Evolutionary conservation across 2,113 vertebrate genomes (phyloP), one percentile per base, ranked within the genome.

Genomic region (Lichenostomus cassidix): DNA sequence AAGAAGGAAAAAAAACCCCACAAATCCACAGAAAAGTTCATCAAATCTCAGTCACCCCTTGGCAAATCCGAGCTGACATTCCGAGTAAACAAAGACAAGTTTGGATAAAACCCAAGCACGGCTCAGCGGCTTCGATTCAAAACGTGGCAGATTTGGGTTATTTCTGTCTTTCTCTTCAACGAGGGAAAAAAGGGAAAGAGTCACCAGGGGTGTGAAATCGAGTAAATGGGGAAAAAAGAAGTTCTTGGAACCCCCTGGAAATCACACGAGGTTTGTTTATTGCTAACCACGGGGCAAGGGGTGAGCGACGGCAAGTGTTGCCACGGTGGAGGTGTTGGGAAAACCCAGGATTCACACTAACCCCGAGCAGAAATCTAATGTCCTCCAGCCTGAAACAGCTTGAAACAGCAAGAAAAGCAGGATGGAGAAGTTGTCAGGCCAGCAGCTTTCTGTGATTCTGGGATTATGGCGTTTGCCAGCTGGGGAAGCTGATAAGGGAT

Each of bases 341-440:
- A 21, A 1, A 6, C 12, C 27, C 67, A 6, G 28, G 6, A 47
- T 9, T 77, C 28, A 24, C 53, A 25, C 12, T 52, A 82, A 42
- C 15, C 42, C 12, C 5, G 28, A 0, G 59, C 58, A 50, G 21
- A 25, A 21, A n/a, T 1, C 4, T 55, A 17, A 33, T 0, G 7
- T 10, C 47, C 62, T 12, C 2, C 1, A 0, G 64, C 33, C 49
- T 50, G 19, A 3, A 53, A 14, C 14, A 59, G 31, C 41, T 1
- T 15, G 11, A 20, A 71, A 29, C 1, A 46, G 7, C 18, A 17
- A 19, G 9, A 7, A 33, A 31, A 12, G 63, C 22, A 16, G 33
- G 5, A 17, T 1, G 39, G 1, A 6, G 2, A 20, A 39, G 20
- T 2, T 35, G 29, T 28, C 33, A 33, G 60, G 62, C 7, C 81